These are phyloP conservation scores for Siphonodentalium dalli DNA, from an alignment of 2,888 invertebrate genomes.

Conservation along the genomic window DNA sequence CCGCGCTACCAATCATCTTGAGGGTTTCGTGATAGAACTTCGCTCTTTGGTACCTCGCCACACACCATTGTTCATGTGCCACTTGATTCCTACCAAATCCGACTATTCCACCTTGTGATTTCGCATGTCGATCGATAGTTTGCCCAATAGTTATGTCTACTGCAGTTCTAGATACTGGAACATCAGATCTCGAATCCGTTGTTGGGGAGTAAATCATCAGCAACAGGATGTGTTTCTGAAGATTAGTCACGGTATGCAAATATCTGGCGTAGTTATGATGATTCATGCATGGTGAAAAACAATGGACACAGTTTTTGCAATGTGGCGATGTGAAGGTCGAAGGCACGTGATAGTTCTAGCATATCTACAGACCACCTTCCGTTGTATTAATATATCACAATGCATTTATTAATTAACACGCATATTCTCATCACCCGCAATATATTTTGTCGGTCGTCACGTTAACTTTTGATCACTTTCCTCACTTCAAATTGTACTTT, in stretches of 20 bases:
- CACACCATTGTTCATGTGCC: constrained; percentile 25
- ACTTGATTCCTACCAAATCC: constrained; percentile 23
- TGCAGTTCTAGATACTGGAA: constrained; percentile 18
- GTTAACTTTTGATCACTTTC: constrained; percentile 5
- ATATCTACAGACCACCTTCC: too few species aligned
- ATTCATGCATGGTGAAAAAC: constrained; percentile 23
- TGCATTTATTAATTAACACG: too few species aligned
- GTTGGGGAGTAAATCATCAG: constrained; percentile 6
- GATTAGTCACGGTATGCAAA: too few species aligned
- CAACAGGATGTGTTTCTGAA: constrained; percentile 26
- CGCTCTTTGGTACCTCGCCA: constrained; percentile 15
- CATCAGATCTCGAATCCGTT: constrained; percentile 22
- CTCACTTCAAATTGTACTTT: constrained; percentile 4
- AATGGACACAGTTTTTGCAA: constrained; percentile 16
- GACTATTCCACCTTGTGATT: constrained; percentile 26
- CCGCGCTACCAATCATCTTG: constrained; percentile 11
- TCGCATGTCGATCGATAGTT: constrained; percentile 28
- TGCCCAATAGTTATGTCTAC: constrained; percentile 32
- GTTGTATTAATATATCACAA: too few species aligned
- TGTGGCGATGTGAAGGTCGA: constrained; percentile 16
- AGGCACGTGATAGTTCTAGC: constrained; percentile 23
- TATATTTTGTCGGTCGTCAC: constrained; percentile 4
- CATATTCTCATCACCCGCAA: too few species aligned
- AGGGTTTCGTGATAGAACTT: constrained; percentile 17
- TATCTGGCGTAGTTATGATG: too few species aligned